A percentile compares a stretch with the other conserved stretches of the same genome.
Conservation (phyloP, 1,140 invertebrate species). For the Meloidogyne exigua region DNA sequence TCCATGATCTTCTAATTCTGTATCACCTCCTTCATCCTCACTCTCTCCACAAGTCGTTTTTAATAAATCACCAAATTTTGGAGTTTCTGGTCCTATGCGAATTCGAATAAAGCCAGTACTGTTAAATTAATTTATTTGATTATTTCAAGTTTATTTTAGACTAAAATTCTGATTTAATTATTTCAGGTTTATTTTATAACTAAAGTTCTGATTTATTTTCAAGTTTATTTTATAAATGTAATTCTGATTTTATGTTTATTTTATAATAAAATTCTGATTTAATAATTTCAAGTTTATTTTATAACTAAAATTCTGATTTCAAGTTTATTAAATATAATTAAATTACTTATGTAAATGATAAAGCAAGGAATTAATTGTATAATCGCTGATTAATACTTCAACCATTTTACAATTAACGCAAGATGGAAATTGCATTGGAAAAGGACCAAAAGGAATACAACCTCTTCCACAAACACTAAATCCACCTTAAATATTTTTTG, state of each 20-base stretch:
- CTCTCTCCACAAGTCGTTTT: constrained; percentile 58
- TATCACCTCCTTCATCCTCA: constrained; percentile 54
- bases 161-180: not conserved
- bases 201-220: not conserved
- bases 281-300: not conserved
- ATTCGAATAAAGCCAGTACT: constrained; percentile 57
- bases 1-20: constrained; percentile 50
- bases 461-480: constrained; percentile 52
- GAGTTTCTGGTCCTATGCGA: constrained; percentile 61
- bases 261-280: not conserved
- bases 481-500: constrained; percentile 39
- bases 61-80: constrained; percentile 59
- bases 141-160: not conserved
- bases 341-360: constrained; percentile 53
- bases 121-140: constrained; percentile 16
- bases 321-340: not conserved
- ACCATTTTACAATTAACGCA: constrained; percentile 56
- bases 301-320: not conserved
- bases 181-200: not conserved
- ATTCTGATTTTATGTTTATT: no score
- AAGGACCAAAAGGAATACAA: constrained; percentile 61
- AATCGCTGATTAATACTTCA: constrained; percentile 58
- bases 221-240: not conserved
- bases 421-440: constrained; percentile 58
- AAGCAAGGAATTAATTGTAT: constrained; percentile 61